A percentile compares a stretch with the other conserved stretches of the same genome.
phyloP scores from a whole-genome alignment of 2,113 vertebrate species.

The Eclectus roratus region DNA sequence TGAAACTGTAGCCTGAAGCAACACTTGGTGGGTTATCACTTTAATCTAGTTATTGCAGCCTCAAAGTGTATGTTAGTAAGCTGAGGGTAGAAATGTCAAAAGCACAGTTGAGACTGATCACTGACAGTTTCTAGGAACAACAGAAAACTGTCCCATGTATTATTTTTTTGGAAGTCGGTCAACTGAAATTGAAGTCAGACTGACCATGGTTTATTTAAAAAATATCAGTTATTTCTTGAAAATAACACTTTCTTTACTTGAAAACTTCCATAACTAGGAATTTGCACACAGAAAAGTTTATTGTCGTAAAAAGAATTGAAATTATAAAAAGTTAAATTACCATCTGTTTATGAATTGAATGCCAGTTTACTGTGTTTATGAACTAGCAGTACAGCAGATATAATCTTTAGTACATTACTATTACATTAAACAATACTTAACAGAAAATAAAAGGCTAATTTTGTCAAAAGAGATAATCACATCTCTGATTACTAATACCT shows the following conservation, averaged over 20 bases:
- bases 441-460: neutral
- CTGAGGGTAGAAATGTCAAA: slow-evolving; percentile 59
- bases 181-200: neutral
- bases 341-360: neutral
- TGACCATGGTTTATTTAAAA: neutral
- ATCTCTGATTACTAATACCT: neutral
- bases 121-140: slow-evolving; percentile 36
- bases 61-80: slow-evolving; percentile 67
- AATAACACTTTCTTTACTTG: neutral
- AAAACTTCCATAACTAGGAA: neutral
- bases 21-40: slow-evolving; percentile 68
- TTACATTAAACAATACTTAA: neutral
- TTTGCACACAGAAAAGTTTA: neutral
- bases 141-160: neutral
- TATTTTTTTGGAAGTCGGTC: neutral
- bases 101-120: slow-evolving; percentile 41
- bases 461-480: neutral
- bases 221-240: neutral
- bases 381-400: neutral
- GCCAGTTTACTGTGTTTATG: neutral
- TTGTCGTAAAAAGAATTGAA: neutral
- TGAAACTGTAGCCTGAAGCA: slow-evolving; percentile 68
- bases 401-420: neutral
- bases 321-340: neutral
- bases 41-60: slow-evolving; percentile 75